A percentile compares a stretch with the other conserved stretches of the same genome.
phyloP scores from a whole-genome alignment of 2,113 vertebrate genomes.

The Gymnocephalus cernua region DNA sequence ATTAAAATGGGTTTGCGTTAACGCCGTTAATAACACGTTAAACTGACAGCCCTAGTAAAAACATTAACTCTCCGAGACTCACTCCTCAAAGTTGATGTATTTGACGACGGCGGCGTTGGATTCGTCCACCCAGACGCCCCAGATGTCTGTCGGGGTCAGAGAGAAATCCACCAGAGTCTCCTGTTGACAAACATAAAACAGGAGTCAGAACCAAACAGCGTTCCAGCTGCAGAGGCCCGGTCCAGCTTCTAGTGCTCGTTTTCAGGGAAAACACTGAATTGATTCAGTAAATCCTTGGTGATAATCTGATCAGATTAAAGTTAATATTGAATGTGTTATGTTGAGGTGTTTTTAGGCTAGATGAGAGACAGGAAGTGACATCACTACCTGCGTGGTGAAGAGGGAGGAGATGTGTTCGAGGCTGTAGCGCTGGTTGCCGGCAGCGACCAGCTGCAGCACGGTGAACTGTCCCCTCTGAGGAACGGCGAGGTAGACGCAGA shows the following conservation, averaged over 20 bases:
- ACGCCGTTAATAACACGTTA: too few species aligned
- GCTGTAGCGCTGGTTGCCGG: slow-evolving; percentile 91
- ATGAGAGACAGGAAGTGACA: not conserved
- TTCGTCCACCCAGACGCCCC: slow-evolving; percentile 95
- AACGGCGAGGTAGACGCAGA: slow-evolving; percentile 89
- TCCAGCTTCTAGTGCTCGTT: too few species aligned
- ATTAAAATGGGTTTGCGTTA: too few species aligned
- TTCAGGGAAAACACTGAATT: too few species aligned
- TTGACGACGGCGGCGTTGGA: slow-evolving; percentile 90
- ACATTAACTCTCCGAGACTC: slow-evolving; percentile 40
- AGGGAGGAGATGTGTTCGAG: slow-evolving; percentile 93
- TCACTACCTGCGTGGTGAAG: slow-evolving; percentile 87
- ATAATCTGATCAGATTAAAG: too few species aligned
- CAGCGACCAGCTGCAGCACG: slow-evolving; percentile 91
- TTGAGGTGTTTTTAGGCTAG: too few species aligned
- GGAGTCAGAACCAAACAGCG: too few species aligned
- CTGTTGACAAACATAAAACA: slow-evolving; percentile 68
- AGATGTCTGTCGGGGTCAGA: slow-evolving; percentile 92
- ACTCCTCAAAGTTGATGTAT: slow-evolving; percentile 97
- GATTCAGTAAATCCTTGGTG: too few species aligned
- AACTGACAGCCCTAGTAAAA: too few species aligned
- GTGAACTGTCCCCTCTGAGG: slow-evolving; percentile 93
- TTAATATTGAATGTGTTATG: too few species aligned
- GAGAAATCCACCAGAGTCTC: slow-evolving; percentile 93
- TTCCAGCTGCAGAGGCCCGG: too few species aligned